Base-by-base conservation (phyloP, 2,113 vertebrate species). In the Tachysurus vachellii region DNA sequence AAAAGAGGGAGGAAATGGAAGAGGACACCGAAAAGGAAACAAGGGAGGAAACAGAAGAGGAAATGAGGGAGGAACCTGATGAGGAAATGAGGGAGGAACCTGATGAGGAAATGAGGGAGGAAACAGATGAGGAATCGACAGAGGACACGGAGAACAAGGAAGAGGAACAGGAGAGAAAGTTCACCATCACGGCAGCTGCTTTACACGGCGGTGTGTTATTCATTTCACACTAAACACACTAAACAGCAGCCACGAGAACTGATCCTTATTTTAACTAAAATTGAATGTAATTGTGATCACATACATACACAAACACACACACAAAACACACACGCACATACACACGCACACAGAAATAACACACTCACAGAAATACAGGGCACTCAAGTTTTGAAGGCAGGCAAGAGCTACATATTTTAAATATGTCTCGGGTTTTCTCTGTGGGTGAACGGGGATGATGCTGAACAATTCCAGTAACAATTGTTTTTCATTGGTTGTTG, bases 141-240 rank as follows among this genome's bases (percentile, higher is more conserved):
- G 47, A 50, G 47, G 31, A 47, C 2, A 0, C 2, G 17, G 16
- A 62, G 0, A 44, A 93, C 2, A 1, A 36, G 1, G 5, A 5
- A 0, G 53, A 79, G 0, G 16, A 82, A 0, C 5, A 44, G 5
- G 13, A 77, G 47, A 61, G 47, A 61, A 77, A 14, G 47, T 54
- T 26, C 83, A 53, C 0, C 62, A 88, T 92, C 47, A 93, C 94
- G 2, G 93, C 94, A 59, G 36, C 82, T n/a, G 90, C 90, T 10
- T 0, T 94, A 71, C 88, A 93, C 42, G 73, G 80, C 36, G 92
- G 94, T 93, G 88, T 44, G 44, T 47, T 77, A 12, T 71, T 16
- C 50, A 31, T 23, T 10, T 36, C 4, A 7, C n/a, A 50, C 47
- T 5, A 50, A 50, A 50, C 47, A 42, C 44, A 19, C 8, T 36